Evolutionary conservation across 2,113 vertebrate genomes (phyloP), one percentile per base, ranked within the genome.

Genomic region (Elephantulus edwardii): DNA sequence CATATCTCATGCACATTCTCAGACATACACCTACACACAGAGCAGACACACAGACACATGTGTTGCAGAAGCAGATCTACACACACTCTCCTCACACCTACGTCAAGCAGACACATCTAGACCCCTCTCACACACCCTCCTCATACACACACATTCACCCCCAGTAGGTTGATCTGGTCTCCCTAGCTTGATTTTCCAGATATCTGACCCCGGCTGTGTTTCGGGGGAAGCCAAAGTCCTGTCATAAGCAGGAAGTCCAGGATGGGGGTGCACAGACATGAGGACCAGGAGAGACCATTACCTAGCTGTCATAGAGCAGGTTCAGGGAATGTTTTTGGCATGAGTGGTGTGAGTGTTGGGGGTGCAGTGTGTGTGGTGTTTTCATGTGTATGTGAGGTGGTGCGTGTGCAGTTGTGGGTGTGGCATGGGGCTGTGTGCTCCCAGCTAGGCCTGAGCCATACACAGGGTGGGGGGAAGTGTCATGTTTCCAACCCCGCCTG

Each of bases 401-500:
- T 1, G 2, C 6, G 4, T 6, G 56, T 30, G 42, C 78, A 12
- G 10, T 35, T 30, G 85, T 56, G 16, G 38, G 38, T 54, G 30
- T 2, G 42, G 54, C 26, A 33, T 35, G 77, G 77, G 42, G 60
- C 19, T 26, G 50, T 28, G 24, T 6, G 3, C 38, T 62, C 42
- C 30, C 42, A 33, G 80, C 10, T 6, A 35, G 42, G 52, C 22
- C 75, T 17, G 10, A 10, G 54, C 11, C 28, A 44, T 24, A 16
- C 20, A 20, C 7, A 0, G 17, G 33, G n/a, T 2, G 20, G 68
- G 44, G n/a, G 68, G 44, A 11, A 17, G 19, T 0, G 0, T 8
- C n/a, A n/a, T n/a, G 12, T 46, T 13, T 71, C 12, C 79, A 28
- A 13, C 38, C 52, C 46, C 19, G 44, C 42, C 16, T 14, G 38